phyloP scores from a whole-genome alignment of 2,888 invertebrate genomes.

The Merodon equestris region DNA sequence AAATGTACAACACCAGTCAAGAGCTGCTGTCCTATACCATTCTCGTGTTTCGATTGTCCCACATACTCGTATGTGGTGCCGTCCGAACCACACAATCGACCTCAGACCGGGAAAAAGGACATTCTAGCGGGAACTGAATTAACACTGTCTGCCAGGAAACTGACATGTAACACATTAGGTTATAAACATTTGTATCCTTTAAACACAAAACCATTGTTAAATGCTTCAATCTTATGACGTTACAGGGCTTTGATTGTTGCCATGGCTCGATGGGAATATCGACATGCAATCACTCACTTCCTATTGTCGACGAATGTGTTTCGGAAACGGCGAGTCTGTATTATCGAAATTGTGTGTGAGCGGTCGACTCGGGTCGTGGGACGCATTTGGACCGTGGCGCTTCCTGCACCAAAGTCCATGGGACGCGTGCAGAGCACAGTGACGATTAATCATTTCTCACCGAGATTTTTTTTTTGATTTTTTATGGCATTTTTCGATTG shows the following conservation, averaged over 20 bases:
- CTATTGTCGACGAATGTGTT: too few species aligned
- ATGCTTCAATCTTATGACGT: too few species aligned
- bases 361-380: conserved; percentile 21
- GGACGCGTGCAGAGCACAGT: conserved; percentile 40
- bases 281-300: too few species aligned
- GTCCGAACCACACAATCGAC: too few species aligned
- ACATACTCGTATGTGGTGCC: too few species aligned
- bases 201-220: not conserved
- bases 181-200: not conserved
- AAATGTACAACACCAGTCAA: conserved; percentile 25
- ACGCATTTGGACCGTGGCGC: conserved; percentile 4
- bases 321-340: conserved; percentile 21
- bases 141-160: conserved; percentile 49
- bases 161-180: conserved; percentile 23
- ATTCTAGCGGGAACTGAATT: conserved; percentile 54
- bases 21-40: conserved; percentile 14
- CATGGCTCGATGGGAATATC: too few species aligned
- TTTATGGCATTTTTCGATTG: too few species aligned
- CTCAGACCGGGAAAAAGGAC: not conserved
- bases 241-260: too few species aligned
- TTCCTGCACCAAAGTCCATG: conserved; percentile 26
- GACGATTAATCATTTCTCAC: conserved; percentile 62
- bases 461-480: too few species aligned
- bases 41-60: conserved; percentile 33
- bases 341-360: conserved; percentile 16